Base-by-base conservation (phyloP, 2,888 invertebrate genomes). In the Biston betularia region DNA sequence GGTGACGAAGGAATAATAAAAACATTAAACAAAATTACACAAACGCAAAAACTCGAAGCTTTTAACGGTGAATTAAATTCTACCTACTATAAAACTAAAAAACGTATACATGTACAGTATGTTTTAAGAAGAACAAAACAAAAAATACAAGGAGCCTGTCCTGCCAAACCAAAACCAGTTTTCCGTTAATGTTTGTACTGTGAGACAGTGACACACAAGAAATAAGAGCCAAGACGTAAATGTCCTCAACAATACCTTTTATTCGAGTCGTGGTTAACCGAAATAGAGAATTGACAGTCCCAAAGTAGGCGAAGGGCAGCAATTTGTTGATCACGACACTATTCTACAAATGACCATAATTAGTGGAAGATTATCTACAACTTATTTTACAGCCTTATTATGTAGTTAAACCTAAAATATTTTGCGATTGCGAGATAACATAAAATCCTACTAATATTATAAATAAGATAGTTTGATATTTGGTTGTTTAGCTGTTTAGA, bases 241-340 rank as follows among this genome's bases (percentile, higher is more conserved):
- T 54, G 40, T 58, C 58, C 24, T 49, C 38, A 15, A 58, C 42
- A 54, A 49, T 24, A 33, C 15, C 40, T 33, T 60, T 63, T 50
- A 52, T 58, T 0, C 8, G 14, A 49, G 49, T 42, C 48, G 40
- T 49, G 49, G 49, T 61, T 45, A 59, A 61, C 61, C 63, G 50
- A 61, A 69, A 57, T 65, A 50, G 54, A 59, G 60, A 45, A 62
- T 63, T 70, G 69, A 49, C 63, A 56, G 40, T 57, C 63, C 65
- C 70, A 65, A 79, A 77, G 74, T 79, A 79, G 80, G 80, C 75
- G 79, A 85, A 83, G 84, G 85, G 76, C 81, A 71, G 72, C 72
- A 79, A 80, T 80, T 79, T 49, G 71, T 75, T 65, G 57, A 69
- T 64, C 70, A 68, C 65, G 57, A 65, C 45, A 34, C 44, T 42